These are phyloP conservation scores for Mesembrinibis cayennensis DNA, from an alignment of 2,113 vertebrate genomes.

Conservation along the genomic window DNA sequence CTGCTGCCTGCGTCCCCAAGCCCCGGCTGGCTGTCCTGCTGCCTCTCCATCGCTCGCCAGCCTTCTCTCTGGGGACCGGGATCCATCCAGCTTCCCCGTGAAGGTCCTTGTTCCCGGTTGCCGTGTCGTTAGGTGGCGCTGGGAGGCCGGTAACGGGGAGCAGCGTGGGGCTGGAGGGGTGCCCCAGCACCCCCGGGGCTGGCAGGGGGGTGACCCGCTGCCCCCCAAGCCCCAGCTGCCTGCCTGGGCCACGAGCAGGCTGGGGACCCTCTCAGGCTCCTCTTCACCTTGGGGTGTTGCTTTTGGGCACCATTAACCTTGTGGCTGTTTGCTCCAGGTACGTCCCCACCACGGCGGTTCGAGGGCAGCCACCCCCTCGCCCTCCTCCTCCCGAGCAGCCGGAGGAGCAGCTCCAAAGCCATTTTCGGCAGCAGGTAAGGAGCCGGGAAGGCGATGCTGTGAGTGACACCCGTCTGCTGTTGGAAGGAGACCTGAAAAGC, in stretches of 20 bases:
- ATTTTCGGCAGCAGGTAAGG: fast-evolving
- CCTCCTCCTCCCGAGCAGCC: fast-evolving
- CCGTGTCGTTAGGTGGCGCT: constrained; percentile 49
- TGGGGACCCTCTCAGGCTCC: background rate
- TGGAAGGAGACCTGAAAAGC: background rate
- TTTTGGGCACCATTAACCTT: background rate
- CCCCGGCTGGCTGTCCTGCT: background rate
- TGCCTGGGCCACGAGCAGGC: background rate
- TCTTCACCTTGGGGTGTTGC: fast-evolving
- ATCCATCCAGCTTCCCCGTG: fast-evolving
- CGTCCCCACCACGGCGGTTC: fast-evolving
- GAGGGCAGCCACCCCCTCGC: fast-evolving
- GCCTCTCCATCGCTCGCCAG: background rate
- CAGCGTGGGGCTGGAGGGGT: background rate
- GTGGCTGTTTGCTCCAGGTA: background rate
- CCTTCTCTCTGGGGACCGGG: fast-evolving
- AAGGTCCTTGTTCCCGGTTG: background rate
- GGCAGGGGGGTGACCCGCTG: background rate
- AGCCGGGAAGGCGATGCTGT: background rate
- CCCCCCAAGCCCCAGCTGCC: background rate
- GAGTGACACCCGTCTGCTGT: background rate
- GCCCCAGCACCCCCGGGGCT: background rate
- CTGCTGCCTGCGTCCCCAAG: background rate
- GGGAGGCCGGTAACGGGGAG: background rate
- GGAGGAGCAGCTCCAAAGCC: background rate